These are phyloP conservation scores for Solenodon paradoxus DNA, from an alignment of 2,113 vertebrate genomes.

Conservation along the genomic window DNA sequence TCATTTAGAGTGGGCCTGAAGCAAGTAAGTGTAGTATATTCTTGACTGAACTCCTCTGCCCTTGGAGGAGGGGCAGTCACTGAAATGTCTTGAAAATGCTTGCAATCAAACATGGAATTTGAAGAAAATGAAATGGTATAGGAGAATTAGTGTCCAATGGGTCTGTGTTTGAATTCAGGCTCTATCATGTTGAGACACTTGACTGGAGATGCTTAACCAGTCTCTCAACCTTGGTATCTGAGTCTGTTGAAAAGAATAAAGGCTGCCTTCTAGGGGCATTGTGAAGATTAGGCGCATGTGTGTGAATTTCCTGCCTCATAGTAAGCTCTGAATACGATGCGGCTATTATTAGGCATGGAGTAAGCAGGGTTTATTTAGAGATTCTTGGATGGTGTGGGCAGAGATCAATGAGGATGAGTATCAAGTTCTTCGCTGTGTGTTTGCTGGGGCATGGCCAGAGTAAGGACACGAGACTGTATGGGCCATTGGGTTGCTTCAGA, in stretches of 20 bases:
- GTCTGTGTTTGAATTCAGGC: neutral
- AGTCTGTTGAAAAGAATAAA: neutral
- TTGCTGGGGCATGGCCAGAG: conserved; percentile 21
- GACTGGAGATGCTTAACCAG: neutral
- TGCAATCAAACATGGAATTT: neutral
- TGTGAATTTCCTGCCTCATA: neutral
- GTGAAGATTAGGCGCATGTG: neutral
- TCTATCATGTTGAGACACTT: rapidly evolving
- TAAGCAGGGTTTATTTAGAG: conserved; percentile 60
- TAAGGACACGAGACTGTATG: neutral
- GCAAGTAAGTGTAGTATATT: neutral
- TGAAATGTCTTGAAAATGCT: neutral
- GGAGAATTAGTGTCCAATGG: neutral
- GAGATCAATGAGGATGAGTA: conserved; percentile 35
- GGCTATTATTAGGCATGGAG: conserved; percentile 56
- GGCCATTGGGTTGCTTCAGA: neutral
- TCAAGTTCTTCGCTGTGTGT: conserved; percentile 37
- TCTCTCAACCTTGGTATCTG: neutral
- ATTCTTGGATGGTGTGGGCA: conserved; percentile 36
- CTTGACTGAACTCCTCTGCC: neutral
- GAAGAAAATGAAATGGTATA: neutral
- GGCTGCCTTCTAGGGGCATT: neutral
- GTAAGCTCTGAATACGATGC: neutral
- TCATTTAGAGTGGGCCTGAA: neutral
- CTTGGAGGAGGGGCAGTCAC: neutral